phyloP scores from a whole-genome alignment of 2,113 vertebrate species.

The Hydrochoerus hydrochaeris region DNA sequence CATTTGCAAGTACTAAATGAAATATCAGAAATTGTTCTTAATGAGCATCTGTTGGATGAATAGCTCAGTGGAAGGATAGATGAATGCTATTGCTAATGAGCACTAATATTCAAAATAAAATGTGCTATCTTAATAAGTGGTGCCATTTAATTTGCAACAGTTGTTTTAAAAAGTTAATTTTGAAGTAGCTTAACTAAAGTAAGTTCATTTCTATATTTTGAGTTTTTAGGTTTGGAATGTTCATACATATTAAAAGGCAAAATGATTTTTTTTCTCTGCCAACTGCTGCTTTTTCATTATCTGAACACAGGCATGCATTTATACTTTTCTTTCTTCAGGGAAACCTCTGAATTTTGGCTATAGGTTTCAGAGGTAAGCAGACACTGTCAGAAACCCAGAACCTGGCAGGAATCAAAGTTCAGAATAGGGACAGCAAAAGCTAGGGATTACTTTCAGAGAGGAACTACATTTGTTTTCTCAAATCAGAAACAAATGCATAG shows the following conservation, averaged over 20 bases:
- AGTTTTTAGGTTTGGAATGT: neutral
- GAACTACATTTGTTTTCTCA: neutral
- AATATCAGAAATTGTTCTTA: neutral
- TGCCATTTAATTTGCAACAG: neutral
- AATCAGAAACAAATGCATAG: neutral
- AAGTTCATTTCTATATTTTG: neutral
- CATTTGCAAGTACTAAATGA: neutral
- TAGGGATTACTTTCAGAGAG: neutral
- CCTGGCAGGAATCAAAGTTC: neutral
- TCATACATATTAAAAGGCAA: neutral
- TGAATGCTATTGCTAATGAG: neutral
- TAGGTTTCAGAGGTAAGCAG: neutral
- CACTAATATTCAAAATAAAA: neutral
- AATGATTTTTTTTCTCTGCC: neutral
- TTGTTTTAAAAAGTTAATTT: neutral
- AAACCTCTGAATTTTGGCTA: neutral
- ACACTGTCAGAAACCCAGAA: neutral
- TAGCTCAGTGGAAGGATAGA: neutral
- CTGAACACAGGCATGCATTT: neutral
- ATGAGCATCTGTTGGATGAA: neutral
- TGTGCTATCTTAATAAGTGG: neutral
- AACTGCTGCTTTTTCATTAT: neutral
- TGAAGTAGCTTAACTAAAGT: neutral
- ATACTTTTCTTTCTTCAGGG: neutral
- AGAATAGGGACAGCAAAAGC: neutral